Evolutionary conservation across 2,113 vertebrate species (phyloP).

Genomic region (Pteropus alecto): DNA sequence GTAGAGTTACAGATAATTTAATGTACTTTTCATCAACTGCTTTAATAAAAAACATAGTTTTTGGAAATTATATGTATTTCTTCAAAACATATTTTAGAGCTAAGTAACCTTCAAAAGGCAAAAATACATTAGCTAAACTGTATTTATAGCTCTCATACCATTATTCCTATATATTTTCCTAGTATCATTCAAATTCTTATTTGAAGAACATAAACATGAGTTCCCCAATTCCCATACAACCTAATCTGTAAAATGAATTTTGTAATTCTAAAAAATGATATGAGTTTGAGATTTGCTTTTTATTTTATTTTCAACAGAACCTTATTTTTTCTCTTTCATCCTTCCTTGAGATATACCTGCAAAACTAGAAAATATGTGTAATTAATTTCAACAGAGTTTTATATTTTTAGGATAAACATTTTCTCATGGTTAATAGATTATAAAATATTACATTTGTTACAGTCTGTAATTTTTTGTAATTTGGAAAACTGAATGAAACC

Average conservation of each 20-base stretch:
- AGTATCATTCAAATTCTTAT: conserved; percentile 17
- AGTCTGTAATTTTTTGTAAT: conserved; percentile 41
- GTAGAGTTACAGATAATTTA: conserved; percentile 37
- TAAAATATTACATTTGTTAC: conserved; percentile 25
- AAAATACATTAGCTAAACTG: conserved; percentile 12
- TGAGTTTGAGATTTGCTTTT: not conserved
- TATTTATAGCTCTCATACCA: not conserved
- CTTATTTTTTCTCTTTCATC: not conserved
- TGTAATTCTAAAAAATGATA: conserved; percentile 4
- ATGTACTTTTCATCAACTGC: conserved; percentile 34
- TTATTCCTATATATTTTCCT: conserved; percentile 43
- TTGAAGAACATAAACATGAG: not conserved
- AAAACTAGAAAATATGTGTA: conserved; percentile 45
- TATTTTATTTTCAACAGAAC: conserved; percentile 26
- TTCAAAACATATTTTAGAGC: conserved; percentile 37
- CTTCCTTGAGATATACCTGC: not conserved
- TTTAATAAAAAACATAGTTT: conserved; percentile 42
- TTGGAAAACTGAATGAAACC: conserved; percentile 39
- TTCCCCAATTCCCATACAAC: not conserved
- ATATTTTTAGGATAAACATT: not conserved
- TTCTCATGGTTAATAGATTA: conserved; percentile 33
- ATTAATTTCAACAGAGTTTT: conserved; percentile 12
- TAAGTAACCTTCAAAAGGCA: conserved; percentile 21
- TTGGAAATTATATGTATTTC: not conserved
- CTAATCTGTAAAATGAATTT: conserved; percentile 36